Percentiles rank a stretch among this genome's conserved stretches.
Conservation (phyloP, 2,113 vertebrate species). For the Seriola dumerili region DNA sequence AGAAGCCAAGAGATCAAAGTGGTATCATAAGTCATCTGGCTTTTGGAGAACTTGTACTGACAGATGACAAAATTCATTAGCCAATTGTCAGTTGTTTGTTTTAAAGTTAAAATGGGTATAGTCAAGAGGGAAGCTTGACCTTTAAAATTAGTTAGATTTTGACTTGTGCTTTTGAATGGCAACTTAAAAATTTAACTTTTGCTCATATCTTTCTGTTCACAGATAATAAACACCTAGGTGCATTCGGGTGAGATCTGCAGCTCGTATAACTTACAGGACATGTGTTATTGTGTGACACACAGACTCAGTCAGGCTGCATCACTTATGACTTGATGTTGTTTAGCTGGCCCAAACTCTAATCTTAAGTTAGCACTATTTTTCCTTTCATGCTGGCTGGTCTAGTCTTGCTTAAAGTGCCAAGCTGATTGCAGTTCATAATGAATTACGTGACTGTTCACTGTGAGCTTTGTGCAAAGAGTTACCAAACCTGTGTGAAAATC, state of each 20-base stretch:
- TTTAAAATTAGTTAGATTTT: too few relatives aligned
- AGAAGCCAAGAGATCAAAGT: not conserved
- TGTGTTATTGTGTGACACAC: not conserved
- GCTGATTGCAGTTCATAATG: slow-evolving; percentile 13
- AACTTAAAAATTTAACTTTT: too few relatives aligned
- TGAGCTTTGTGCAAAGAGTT: not conserved
- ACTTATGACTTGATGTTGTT: not conserved
- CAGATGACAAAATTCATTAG: too few relatives aligned
- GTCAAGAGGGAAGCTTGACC: too few relatives aligned
- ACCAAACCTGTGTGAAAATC: slow-evolving; percentile 2
- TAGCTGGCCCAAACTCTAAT: not conserved
- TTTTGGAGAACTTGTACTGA: too few relatives aligned
- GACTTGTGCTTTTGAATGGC: too few relatives aligned
- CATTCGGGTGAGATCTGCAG: not conserved
- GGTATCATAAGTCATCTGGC: too few relatives aligned
- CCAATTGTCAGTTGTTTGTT: too few relatives aligned
- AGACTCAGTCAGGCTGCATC: not conserved
- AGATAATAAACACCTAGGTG: not conserved
- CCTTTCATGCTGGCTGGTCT: not conserved
- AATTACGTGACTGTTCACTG: not conserved
- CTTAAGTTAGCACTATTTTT: not conserved
- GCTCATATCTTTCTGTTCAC: too few relatives aligned
- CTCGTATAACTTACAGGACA: not conserved
- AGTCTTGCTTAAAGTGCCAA: not conserved
- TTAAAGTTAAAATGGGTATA: too few relatives aligned